Percentiles rank a stretch among this genome's conserved stretches.
Conservation (phyloP, 2,113 vertebrate species). For the Lagopus leucura region DNA sequence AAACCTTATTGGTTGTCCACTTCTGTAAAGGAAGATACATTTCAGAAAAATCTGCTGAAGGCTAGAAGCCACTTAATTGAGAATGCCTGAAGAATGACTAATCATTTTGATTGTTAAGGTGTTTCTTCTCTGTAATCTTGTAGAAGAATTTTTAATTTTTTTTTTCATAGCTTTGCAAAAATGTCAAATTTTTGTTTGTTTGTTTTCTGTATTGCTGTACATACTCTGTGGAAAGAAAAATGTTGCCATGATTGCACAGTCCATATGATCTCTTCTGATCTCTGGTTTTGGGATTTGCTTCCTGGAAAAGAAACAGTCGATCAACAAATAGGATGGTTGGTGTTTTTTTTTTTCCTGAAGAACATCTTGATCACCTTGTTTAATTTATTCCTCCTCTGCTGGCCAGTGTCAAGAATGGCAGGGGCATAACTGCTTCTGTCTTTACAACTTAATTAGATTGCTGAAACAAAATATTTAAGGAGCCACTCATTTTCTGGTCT, state of each 20-base stretch:
- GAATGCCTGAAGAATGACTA: background rate
- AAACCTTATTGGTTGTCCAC: background rate
- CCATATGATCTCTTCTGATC: accelerated
- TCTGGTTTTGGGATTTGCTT: background rate
- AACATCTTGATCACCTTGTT: background rate
- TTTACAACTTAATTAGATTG: background rate
- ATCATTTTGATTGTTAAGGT: background rate
- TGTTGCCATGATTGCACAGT: background rate
- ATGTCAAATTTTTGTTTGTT: background rate
- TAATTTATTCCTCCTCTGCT: background rate
- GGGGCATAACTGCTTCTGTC: background rate
- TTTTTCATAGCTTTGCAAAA: background rate
- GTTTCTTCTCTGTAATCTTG: background rate
- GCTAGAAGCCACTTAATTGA: background rate
- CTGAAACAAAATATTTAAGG: background rate
- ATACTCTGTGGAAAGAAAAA: background rate
- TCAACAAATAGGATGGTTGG: background rate
- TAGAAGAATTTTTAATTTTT: background rate
- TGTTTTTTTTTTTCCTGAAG: background rate
- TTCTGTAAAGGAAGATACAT: conserved; percentile 8
- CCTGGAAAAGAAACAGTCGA: background rate
- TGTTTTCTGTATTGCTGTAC: background rate
- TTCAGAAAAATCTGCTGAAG: conserved; percentile 21
- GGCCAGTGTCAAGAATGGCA: background rate
- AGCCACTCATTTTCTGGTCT: background rate